phyloP scores from a whole-genome alignment of 1,140 invertebrate genomes.

The Phymorhynchus buccinoides region DNA sequence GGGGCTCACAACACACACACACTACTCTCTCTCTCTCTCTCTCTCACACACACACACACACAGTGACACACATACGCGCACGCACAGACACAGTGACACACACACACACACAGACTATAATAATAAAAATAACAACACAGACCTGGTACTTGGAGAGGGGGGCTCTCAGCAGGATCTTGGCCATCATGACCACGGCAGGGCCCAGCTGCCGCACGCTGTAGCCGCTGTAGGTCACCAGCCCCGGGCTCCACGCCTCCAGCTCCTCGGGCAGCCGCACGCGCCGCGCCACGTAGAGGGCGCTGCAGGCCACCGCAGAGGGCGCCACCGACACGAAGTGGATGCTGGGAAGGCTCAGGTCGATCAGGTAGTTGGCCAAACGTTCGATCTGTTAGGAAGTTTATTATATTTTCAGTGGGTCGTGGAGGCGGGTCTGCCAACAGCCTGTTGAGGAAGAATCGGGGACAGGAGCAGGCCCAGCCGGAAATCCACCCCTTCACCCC shows the following conservation, averaged over 20 bases:
- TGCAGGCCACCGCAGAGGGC: conserved; percentile 56
- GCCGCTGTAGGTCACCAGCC: conserved; percentile 54
- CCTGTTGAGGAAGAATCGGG: no score
- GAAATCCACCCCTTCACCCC: not conserved
- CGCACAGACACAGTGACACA: not conserved
- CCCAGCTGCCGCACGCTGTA: conserved; percentile 54
- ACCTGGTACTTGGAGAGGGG: conserved; percentile 56
- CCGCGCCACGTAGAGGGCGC: conserved; percentile 54
- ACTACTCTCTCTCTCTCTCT: no score
- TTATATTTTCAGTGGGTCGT: no score
- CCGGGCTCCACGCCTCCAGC: conserved; percentile 48
- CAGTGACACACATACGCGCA: not conserved
- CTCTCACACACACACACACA: not conserved
- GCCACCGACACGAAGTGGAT: conserved; percentile 43
- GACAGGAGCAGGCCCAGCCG: no score
- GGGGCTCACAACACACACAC: no score
- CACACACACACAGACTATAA: not conserved
- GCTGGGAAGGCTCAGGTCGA: conserved; percentile 57
- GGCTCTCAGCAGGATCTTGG: conserved; percentile 43
- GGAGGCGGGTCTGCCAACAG: no score
- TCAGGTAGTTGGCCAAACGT: conserved; percentile 53
- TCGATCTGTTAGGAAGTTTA: conserved; percentile 43
- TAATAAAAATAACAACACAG: not conserved
- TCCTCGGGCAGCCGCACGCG: conserved; percentile 41
- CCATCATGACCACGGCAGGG: conserved; percentile 41